Evolutionary conservation across 2,113 vertebrate species (phyloP).

Genomic region (Clarias macrocephalus): DNA sequence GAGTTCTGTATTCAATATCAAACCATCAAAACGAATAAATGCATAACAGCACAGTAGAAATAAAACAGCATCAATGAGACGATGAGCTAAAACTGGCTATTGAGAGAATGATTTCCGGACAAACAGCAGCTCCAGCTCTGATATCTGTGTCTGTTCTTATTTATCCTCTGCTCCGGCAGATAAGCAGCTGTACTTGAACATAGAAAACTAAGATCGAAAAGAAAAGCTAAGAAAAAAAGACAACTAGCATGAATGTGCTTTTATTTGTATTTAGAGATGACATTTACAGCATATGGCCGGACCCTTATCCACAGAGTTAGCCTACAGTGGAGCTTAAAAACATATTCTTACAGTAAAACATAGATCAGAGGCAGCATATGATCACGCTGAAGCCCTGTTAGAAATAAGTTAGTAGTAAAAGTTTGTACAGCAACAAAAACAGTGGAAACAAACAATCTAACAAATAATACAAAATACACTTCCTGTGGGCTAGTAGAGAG

Average conservation of each 20-base stretch:
- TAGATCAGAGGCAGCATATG: background rate
- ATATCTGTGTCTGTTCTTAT: conserved; percentile 19
- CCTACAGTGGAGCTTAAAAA: background rate
- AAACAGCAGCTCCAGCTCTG: background rate
- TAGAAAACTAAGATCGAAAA: background rate
- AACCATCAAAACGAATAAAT: background rate
- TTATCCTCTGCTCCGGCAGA: conserved; percentile 18
- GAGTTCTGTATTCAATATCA: background rate
- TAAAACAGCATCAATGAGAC: background rate
- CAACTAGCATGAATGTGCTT: background rate
- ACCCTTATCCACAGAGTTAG: background rate
- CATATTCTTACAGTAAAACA: background rate
- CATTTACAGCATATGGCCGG: background rate
- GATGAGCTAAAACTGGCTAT: conserved; percentile 16
- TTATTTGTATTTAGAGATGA: background rate
- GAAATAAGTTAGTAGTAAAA: background rate
- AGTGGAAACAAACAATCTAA: background rate
- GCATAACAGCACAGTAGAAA: background rate
- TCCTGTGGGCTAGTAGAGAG: background rate
- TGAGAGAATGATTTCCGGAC: conserved; percentile 9
- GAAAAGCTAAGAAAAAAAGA: background rate
- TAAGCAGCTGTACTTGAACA: conserved; percentile 12
- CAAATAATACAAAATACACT: background rate
- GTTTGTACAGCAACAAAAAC: background rate
- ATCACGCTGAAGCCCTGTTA: background rate